A percentile compares a stretch with the other conserved stretches of the same genome.
phyloP scores from a whole-genome alignment of 2,888 invertebrate species.

The Hypsopygia costalis region DNA sequence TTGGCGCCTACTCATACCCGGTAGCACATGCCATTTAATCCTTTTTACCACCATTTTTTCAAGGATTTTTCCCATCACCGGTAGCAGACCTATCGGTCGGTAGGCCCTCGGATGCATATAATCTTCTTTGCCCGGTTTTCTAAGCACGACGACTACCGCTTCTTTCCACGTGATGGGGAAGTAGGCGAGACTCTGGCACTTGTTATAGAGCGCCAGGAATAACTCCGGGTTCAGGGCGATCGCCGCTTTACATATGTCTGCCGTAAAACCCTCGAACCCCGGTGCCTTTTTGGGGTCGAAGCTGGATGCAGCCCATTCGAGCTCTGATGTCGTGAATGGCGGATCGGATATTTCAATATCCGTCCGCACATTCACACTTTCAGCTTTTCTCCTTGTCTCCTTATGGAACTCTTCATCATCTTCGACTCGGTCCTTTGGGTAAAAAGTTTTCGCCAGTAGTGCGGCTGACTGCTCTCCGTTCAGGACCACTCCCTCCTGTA shows the following conservation, averaged over 20 bases:
- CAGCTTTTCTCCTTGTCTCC: no score
- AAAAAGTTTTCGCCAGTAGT: slow-evolving; percentile 7
- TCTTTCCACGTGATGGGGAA: background rate
- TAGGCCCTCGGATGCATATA: background rate
- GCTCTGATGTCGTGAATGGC: background rate
- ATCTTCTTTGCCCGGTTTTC: background rate
- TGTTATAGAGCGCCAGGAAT: background rate
- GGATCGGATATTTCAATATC: background rate
- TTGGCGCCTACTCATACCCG: background rate
- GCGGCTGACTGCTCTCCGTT: slow-evolving; percentile 4
- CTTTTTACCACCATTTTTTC: background rate
- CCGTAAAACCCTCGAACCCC: slow-evolving; percentile 14
- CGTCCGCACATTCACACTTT: background rate
- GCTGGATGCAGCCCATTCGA: background rate
- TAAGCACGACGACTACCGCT: background rate
- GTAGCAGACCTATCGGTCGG: background rate
- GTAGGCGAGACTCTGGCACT: background rate
- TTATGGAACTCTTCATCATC: slow-evolving; percentile 5
- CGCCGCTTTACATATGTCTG: slow-evolving; percentile 11
- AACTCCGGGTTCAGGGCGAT: background rate
- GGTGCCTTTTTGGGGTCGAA: slow-evolving; percentile 18
- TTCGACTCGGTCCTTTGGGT: slow-evolving; percentile 2
- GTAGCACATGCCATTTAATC: background rate
- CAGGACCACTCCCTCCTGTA: background rate
- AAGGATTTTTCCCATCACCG: background rate